phyloP scores from a whole-genome alignment of 2,888 invertebrate species.

The Nomada fabriciana region DNA sequence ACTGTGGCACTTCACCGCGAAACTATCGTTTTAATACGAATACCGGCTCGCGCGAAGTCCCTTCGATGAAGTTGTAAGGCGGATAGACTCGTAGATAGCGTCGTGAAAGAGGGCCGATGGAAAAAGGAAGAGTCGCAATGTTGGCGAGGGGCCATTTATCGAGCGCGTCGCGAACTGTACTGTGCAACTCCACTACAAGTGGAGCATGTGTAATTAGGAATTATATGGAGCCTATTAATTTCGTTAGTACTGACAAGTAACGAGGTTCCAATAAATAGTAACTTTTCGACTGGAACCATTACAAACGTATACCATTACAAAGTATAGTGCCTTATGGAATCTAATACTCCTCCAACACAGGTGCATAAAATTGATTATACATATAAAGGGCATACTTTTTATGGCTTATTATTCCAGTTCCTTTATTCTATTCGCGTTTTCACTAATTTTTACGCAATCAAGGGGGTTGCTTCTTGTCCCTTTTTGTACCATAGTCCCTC shows the following conservation, averaged over 20 bases:
- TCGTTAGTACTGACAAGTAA: slow-evolving; percentile 38
- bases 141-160: slow-evolving; percentile 49
- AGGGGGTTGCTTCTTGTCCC: slow-evolving; percentile 29
- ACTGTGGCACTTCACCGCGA: slow-evolving; percentile 12
- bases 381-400: too few relatives aligned
- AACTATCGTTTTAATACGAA: slow-evolving; percentile 36
- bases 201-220: slow-evolving; percentile 30
- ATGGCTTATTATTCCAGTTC: slow-evolving; percentile 55
- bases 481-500: slow-evolving; percentile 1
- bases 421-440: slow-evolving; percentile 47
- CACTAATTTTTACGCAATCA: slow-evolving; percentile 55
- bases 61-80: slow-evolving; percentile 63
- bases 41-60: slow-evolving; percentile 19
- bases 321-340: not conserved
- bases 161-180: slow-evolving; percentile 21
- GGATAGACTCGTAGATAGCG: slow-evolving; percentile 63
- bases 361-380: not conserved
- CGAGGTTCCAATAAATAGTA: slow-evolving; percentile 1
- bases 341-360: not conserved
- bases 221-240: slow-evolving; percentile 52
- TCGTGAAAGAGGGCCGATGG: slow-evolving; percentile 19
- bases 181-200: not conserved
- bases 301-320: too few relatives aligned
- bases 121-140: slow-evolving; percentile 30
- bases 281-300: not conserved